Base-by-base conservation (phyloP, 2,888 invertebrate species). In the Phragmatobia fuliginosa region DNA sequence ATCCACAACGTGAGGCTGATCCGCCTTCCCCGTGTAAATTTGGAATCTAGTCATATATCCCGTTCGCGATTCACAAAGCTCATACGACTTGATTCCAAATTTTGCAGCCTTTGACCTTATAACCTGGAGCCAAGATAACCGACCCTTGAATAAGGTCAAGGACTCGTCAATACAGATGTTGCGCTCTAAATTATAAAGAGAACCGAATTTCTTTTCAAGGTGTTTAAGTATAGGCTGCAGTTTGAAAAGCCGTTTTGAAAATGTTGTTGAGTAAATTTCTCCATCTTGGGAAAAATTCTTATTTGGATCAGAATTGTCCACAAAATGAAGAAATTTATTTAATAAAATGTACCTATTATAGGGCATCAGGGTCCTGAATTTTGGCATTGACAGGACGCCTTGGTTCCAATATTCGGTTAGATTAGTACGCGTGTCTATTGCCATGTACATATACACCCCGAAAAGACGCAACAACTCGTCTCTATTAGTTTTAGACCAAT, bases 71-170 rank as follows among this genome's bases (percentile, higher is more conserved):
- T 82, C 81, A 41, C 78, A 83, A 1, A 83, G 66, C 49, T 83
- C 81, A 58, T 65, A 65, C 36, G 78, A 78, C n/a, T 82, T 81
- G 2, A 81, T 80, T 0, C 78, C 76, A 45, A 78, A 74, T 36
- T 71, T 73, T 0, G 74, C 74, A 63, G 76, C 61, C 70, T 82
- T 79, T n/a, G 77, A 63, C 33, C 72, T 56, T 59, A 78, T 78
- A 18, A 65, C 61, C 31, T 36, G 36, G 11, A 69, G 61, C 77
- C 77, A 81, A 31, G 76, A 73, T 65, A 79, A 65, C 10, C 73
- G 73, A 18, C 76, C 81, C 71, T 80, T 80, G 66, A 70, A 80
- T 62, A 81, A 69, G 33, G 77, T 76, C 75, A 81, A 72, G 59
- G 81, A 78, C 75, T 83, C 81, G 33, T 78, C 75, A n/a, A 82